These are phyloP conservation scores for Ditula angustiorana DNA, from an alignment of 2,888 invertebrate genomes.

Conservation along the genomic window DNA sequence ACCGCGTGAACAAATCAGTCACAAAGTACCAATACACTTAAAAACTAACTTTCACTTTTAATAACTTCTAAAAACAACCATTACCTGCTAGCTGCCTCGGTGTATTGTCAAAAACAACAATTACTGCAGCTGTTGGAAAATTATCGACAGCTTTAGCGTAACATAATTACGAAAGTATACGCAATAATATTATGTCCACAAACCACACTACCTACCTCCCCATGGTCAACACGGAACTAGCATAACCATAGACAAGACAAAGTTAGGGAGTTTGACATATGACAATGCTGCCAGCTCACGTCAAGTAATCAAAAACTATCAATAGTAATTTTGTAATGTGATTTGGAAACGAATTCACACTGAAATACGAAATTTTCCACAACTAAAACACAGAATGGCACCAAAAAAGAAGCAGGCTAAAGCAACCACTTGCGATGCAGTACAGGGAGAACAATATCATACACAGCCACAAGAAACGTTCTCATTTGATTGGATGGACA, in stretches of 20 bases:
- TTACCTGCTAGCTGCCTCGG: slow-evolving; percentile 64
- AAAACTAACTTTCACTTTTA: slow-evolving; percentile 77
- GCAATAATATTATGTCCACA: slow-evolving; percentile 54
- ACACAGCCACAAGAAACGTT: slow-evolving; percentile 63
- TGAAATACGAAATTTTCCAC: background rate
- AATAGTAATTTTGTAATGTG: slow-evolving; percentile 1
- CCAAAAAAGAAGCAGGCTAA: slow-evolving; percentile 45
- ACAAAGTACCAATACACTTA: slow-evolving; percentile 33
- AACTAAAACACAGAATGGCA: background rate
- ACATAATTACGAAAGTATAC: slow-evolving; percentile 55
- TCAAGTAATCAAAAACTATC: slow-evolving; percentile 1
- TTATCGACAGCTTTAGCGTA: slow-evolving; percentile 58
- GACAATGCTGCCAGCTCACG: slow-evolving; percentile 19
- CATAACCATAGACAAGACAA: slow-evolving; percentile 43
- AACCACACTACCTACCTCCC: slow-evolving; percentile 57
- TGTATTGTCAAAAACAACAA: slow-evolving; percentile 55
- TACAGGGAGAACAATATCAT: slow-evolving; percentile 61
- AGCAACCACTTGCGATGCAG: slow-evolving; percentile 55
- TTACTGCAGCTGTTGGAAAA: slow-evolving; percentile 56
- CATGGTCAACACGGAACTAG: slow-evolving; percentile 65
- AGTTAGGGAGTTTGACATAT: slow-evolving; percentile 1
- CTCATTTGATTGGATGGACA: slow-evolving; percentile 71
- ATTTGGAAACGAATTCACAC: background rate
- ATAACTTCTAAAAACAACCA: slow-evolving; percentile 44
- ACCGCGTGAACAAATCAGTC: slow-evolving; percentile 4